These are phyloP conservation scores for Ploceus nigricollis DNA, from an alignment of 2,113 vertebrate species.

Conservation along the genomic window DNA sequence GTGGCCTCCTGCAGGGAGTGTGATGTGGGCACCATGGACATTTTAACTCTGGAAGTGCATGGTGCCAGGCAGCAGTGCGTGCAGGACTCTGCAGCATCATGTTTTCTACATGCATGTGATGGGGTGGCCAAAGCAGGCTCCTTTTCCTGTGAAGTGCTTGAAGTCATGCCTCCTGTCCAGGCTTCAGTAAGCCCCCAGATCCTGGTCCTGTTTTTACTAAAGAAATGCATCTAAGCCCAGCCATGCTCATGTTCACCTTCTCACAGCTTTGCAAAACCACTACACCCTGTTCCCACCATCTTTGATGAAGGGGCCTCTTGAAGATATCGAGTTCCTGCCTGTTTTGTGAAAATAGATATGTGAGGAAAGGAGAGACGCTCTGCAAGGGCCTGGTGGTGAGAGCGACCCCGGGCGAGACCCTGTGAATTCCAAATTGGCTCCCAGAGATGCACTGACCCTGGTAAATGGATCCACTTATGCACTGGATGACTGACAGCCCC, in stretches of 20 bases:
- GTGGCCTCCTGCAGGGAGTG: accelerated
- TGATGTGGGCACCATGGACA: too few species aligned
- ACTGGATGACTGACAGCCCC: not conserved
- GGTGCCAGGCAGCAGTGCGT: not conserved
- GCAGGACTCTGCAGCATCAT: not conserved
- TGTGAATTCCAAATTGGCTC: constrained; percentile 28
- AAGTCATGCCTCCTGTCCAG: not conserved
- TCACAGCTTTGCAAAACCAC: not conserved
- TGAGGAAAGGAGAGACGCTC: constrained; percentile 28
- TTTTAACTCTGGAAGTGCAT: not conserved
- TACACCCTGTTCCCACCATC: not conserved
- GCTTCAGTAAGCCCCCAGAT: not conserved
- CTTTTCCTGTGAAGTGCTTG: not conserved
- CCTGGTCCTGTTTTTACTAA: not conserved
- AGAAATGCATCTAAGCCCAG: not conserved
- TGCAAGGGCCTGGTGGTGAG: not conserved
- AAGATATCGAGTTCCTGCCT: constrained; percentile 32
- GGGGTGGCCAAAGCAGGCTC: not conserved
- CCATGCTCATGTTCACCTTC: not conserved
- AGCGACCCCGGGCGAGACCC: not conserved
- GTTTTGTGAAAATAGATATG: constrained; percentile 59
- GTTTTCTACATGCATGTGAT: not conserved
- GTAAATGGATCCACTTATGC: not conserved
- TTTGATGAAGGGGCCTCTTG: not conserved
- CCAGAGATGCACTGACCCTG: not conserved